phyloP scores from a whole-genome alignment of 2,888 invertebrate genomes.

The Pristionchus entomophagus region DNA sequence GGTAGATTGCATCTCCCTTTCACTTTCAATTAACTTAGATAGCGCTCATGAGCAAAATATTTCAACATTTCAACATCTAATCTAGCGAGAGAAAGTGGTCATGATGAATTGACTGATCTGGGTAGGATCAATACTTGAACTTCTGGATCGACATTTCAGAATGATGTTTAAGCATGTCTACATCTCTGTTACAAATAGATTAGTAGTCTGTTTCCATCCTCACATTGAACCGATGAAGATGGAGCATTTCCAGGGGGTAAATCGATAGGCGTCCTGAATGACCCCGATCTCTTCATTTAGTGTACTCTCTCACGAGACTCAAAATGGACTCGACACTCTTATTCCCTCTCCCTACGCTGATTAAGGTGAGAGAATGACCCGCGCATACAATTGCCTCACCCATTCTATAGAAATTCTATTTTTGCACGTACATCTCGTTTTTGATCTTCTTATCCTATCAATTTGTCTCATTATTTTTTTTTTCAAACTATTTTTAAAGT shows the following conservation, averaged over 20 bases:
- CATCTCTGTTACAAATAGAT: too few relatives aligned
- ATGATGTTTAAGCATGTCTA: too few relatives aligned
- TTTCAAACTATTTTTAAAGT: too few relatives aligned
- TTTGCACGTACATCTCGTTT: too few relatives aligned
- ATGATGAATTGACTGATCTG: too few relatives aligned
- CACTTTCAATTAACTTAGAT: neutral
- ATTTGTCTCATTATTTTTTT: too few relatives aligned
- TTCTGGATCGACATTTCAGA: too few relatives aligned
- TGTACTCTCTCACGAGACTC: neutral
- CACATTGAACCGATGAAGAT: too few relatives aligned
- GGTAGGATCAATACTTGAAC: too few relatives aligned
- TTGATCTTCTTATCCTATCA: too few relatives aligned
- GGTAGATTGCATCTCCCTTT: neutral
- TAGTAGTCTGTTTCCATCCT: too few relatives aligned
- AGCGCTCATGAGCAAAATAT: neutral
- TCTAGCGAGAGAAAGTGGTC: neutral
- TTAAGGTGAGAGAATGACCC: neutral
- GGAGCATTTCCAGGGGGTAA: neutral
- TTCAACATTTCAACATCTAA: neutral
- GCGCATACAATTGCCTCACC: neutral
- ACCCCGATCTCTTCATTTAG: neutral
- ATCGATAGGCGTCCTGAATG: constrained; percentile 10
- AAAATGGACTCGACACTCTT: constrained; percentile 22
- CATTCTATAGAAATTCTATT: too few relatives aligned
- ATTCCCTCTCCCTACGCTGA: neutral